Evolutionary conservation across 2,113 vertebrate genomes (phyloP), one percentile per base, ranked within the genome.

Genomic region (Larimichthys polyactis): DNA sequence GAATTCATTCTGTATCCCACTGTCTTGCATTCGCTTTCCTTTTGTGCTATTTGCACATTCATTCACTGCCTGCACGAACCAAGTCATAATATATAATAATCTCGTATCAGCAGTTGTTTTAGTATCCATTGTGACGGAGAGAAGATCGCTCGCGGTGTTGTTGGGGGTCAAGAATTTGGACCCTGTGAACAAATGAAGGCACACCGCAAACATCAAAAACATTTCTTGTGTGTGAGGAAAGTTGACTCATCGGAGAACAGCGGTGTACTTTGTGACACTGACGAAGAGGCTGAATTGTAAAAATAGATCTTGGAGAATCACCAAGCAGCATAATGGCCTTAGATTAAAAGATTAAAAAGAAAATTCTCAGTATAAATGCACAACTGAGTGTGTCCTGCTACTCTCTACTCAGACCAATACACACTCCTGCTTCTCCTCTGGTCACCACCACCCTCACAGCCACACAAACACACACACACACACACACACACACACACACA

Each of bases 321-420:
- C 52, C 27, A n/a, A 59, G 58, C 68, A 22, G 20, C 24, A 20
- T 77, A 80, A 88, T 70, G 65, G 71, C 76, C 24, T 22, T 48
- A 81, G 74, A 83, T 88, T 86, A 87, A 86, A 83, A 86, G 77
- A 89, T 85, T 75, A 85, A 79, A 54, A 82, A 54, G 22, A 49
- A 76, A 72, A 83, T 69, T 78, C 71, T 82, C 76, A 24, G n/a
- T 54, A 66, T 71, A 83, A 78, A 81, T 75, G 79, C 70, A 84
- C 48, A 81, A 75, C 24, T 68, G 71, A 73, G 74, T 55, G 58
- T 71, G 40, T 88, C 75, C 85, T 85, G 79, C 65, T 75, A 11
- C 72, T 81, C 78, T 80, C 9, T 40, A 17, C 71, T 74, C 67
- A 58, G 32, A 59, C 58, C 59, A 68, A 36, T 15, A 74, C 84